These are phyloP conservation scores for Pampus argenteus DNA, from an alignment of 2,797 vertebrate genomes.

Conservation along the genomic window DNA sequence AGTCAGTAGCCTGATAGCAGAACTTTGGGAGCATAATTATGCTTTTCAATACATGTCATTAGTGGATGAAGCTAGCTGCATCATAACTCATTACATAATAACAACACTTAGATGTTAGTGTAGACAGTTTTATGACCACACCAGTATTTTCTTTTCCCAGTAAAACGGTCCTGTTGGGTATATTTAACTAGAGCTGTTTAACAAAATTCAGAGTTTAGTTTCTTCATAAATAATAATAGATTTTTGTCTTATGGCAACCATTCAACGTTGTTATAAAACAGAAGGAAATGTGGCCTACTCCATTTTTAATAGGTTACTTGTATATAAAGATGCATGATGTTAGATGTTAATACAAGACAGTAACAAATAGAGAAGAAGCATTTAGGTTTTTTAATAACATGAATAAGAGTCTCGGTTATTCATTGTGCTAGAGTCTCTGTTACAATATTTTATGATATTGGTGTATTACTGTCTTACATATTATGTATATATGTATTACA, in stretches of 20 bases:
- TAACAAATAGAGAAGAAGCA: not conserved
- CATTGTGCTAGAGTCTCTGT: not conserved
- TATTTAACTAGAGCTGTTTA: not conserved
- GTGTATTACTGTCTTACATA: not conserved
- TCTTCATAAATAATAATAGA: not conserved
- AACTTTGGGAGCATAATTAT: constrained; percentile 2
- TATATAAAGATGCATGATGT: not conserved
- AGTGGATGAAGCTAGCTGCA: not conserved
- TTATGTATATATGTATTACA: too few relatives aligned
- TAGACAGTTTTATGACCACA: not conserved
- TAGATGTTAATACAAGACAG: not conserved
- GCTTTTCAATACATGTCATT: not conserved
- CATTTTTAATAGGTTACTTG: not conserved
- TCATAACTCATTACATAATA: not conserved
- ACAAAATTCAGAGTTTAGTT: not conserved
- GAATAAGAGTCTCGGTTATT: not conserved
- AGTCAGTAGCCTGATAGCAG: not conserved
- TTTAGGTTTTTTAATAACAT: not conserved
- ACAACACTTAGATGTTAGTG: not conserved
- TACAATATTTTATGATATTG: not conserved
- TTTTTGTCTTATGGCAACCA: not conserved
- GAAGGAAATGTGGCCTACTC: not conserved
- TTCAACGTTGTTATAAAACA: not conserved
- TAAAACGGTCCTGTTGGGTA: not conserved
- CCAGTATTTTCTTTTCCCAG: not conserved